A percentile compares a stretch with the other conserved stretches of the same genome.
phyloP scores from a whole-genome alignment of 2,888 invertebrate genomes.

The Hedya salicella region DNA sequence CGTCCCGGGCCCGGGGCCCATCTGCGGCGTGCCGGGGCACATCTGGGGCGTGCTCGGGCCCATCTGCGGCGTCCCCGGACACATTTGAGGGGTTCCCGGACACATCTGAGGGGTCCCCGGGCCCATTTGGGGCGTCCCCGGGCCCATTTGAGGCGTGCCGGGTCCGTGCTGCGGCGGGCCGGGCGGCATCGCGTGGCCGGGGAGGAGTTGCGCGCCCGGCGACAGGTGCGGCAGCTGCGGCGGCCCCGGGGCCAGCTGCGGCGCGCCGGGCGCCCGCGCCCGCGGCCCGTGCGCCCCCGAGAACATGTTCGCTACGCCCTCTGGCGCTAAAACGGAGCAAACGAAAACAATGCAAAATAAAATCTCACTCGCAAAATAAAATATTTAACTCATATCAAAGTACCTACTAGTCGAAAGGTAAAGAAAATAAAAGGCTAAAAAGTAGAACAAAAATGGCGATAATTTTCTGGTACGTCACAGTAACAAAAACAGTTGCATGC shows the following conservation, averaged over 20 bases:
- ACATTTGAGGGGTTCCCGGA: slow-evolving; percentile 64
- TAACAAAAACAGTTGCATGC: too few species aligned
- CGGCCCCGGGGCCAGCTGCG: too few species aligned
- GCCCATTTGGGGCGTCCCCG: slow-evolving; percentile 50
- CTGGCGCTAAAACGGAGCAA: slow-evolving; percentile 68
- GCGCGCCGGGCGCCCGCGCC: slow-evolving; percentile 65
- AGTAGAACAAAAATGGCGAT: not conserved
- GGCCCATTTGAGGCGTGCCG: slow-evolving; percentile 46
- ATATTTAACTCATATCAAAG: slow-evolving; percentile 46
- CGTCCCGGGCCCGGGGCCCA: slow-evolving; percentile 52
- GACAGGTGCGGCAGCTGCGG: slow-evolving; percentile 48
- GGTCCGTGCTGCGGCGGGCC: slow-evolving; percentile 46
- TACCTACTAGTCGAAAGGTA: slow-evolving; percentile 10
- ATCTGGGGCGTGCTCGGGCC: slow-evolving; percentile 62
- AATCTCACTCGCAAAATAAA: slow-evolving; percentile 64
- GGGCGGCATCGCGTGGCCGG: slow-evolving; percentile 50
- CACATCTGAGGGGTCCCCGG: slow-evolving; percentile 62
- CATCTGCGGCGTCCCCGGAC: slow-evolving; percentile 65
- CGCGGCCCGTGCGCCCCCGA: slow-evolving; percentile 75
- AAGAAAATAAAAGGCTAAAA: slow-evolving; percentile 12
- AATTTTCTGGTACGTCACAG: too few species aligned
- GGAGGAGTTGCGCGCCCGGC: slow-evolving; percentile 56
- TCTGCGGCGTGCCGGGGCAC: slow-evolving; percentile 57
- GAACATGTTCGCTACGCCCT: slow-evolving; percentile 80
- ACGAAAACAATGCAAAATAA: slow-evolving; percentile 73